phyloP scores from a whole-genome alignment of 2,113 vertebrate species.

The Salvelinus alpinus region DNA sequence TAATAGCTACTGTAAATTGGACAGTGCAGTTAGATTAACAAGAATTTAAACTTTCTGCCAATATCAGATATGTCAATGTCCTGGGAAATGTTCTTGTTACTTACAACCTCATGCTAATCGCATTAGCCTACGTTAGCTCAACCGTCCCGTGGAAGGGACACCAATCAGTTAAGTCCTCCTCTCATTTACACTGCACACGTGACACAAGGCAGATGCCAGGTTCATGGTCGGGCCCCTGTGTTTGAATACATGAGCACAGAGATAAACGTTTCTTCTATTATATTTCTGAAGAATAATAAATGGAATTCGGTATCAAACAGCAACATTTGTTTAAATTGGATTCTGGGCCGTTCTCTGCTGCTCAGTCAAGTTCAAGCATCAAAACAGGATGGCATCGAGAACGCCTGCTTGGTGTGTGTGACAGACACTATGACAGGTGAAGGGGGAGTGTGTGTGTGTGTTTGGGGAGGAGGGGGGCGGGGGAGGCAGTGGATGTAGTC shows the following conservation, averaged over 20 bases:
- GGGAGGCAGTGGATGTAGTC: neutral
- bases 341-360: constrained; percentile 17
- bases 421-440: neutral
- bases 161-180: neutral
- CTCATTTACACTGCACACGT: neutral
- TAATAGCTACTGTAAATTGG: no score
- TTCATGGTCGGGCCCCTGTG: constrained; percentile 2
- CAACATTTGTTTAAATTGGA: constrained; percentile 46
- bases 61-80: no score
- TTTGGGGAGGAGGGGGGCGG: neutral
- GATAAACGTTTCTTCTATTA: constrained; percentile 43
- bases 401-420: constrained; percentile 13
- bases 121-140: no score
- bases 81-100: no score
- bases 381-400: constrained; percentile 27
- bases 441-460: neutral
- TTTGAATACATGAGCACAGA: constrained; percentile 18
- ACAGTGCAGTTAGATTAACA: no score
- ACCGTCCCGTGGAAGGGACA: no score
- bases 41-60: no score
- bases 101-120: no score
- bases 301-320: constrained; percentile 35
- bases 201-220: neutral
- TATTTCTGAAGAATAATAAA: constrained; percentile 30
- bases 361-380: constrained; percentile 31